Evolutionary conservation across 2,113 vertebrate species (phyloP), one percentile per base, ranked within the genome.

Genomic region (Thermophis baileyi): DNA sequence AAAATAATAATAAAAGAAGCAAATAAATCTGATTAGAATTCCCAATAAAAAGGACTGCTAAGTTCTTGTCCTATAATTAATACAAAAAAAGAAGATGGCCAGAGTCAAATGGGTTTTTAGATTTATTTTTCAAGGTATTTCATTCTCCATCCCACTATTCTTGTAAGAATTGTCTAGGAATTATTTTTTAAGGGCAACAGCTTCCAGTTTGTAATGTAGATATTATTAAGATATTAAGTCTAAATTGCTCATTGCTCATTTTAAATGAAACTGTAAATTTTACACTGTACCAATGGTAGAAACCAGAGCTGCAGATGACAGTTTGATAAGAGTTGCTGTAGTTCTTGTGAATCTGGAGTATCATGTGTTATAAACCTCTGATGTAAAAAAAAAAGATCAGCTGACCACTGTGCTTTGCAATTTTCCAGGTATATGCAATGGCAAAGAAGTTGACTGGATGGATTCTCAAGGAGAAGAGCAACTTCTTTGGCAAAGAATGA

Each of bases 401-500:
- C n/a, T 20, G 87, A 95, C 87, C 93, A 50, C 6, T 2, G 16
- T 14, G 0, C 92, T 94, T 96, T 92, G 0, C 50, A 51, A 93
- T 96, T 96, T 81, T 25, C 16, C 96, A 99, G 99, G 99, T 93
- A 94, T 97, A 88, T 99, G 99, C 96, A 98, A 99, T 50, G 99
- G 98, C 60, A 99, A 98, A 60, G 97, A 98, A 14, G 99, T 99
- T 22, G 98, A 99, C 95, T 99, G 99, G 99, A 99, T 99, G 98
- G 99, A 99, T 96, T 98, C 99, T 7, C 98, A 96, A 2, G 99
- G 99, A 20, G 99, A 99, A 96, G 99, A 99, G 86, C 98, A 98
- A 95, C 97, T 95, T 49, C 97, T 99, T 88, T 99, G 99, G 99
- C 98, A 99, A 93, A 98, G 97, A 96, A 99, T 99, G 99, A 98